Base-by-base conservation (phyloP, 2,113 vertebrate species). In the Grammomys dolichurus region DNA sequence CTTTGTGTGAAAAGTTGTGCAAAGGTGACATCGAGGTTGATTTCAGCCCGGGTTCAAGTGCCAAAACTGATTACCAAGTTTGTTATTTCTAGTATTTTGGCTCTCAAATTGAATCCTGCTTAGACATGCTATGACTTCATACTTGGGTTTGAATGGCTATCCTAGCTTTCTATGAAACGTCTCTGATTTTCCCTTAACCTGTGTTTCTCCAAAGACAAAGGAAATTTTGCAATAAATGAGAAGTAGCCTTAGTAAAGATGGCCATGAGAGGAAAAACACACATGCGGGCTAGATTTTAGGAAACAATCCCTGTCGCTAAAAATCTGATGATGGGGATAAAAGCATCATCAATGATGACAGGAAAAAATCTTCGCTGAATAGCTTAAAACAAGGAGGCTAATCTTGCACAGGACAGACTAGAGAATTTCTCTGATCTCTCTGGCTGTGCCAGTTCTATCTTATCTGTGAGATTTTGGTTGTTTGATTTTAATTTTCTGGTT, bases 31-130 rank as follows among this genome's bases (percentile, higher is more conserved):
- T 60, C 36, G 51, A 7, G 72, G 26, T 7, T 93, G 90, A 86
- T 93, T 86, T 95, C 60, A 96, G 87, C 89, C 40, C 85, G 72
- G 58, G n/a, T 96, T 87, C 43, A 72, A 93, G 46, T 76, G 80
- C 75, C 78, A 96, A 69, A 95, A 91, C 33, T n/a, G 17, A 91
- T 96, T 85, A 72, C 67, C 67, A 63, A 92, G 58, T 91, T 76
- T 89, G 43, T 67, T 89, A 72, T 81, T 90, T 63, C 80, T 81
- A 43, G 33, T 87, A n/a, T 96, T 96, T 97, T 78, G 43, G 58
- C 91, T 96, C 77, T 93, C 54, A 88, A 28, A n/a, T 19, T 72
- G 77, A 67, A 87, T 95, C 54, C 40, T 94, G 33, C 60, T 96
- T 90, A 67, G 40, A 75, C 40, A 51, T 19, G 33, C 85, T 87